phyloP scores from a whole-genome alignment of 2,113 vertebrate genomes.

The Dipodomys stephensi region DNA sequence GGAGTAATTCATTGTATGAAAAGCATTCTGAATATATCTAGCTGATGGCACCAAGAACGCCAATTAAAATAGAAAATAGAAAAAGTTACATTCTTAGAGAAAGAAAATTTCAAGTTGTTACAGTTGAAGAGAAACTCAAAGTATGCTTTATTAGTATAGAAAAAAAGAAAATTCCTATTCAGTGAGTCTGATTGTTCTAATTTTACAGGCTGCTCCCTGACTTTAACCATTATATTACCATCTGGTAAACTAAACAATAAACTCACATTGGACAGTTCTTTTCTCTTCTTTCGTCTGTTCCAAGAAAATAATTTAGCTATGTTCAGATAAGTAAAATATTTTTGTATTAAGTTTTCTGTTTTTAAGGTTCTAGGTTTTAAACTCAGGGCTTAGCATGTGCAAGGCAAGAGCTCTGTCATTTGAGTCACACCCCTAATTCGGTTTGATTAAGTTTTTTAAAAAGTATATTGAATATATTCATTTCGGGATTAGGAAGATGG shows the following conservation, averaged over 20 bases:
- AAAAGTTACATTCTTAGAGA: slow-evolving; percentile 13
- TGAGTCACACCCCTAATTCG: not conserved
- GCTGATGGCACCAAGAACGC: slow-evolving; percentile 39
- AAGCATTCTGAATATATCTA: slow-evolving; percentile 52
- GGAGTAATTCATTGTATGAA: slow-evolving; percentile 34
- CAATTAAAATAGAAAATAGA: slow-evolving; percentile 51
- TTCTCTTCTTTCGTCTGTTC: slow-evolving; percentile 30
- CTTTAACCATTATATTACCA: slow-evolving; percentile 52
- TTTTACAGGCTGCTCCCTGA: not conserved
- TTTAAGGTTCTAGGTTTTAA: too few relatives aligned
- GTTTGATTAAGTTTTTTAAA: slow-evolving; percentile 2
- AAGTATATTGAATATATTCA: not conserved
- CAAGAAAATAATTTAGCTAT: slow-evolving; percentile 34
- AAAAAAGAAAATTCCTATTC: not conserved
- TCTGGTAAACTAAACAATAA: slow-evolving; percentile 49
- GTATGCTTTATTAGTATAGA: slow-evolving; percentile 33
- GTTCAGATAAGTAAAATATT: not conserved
- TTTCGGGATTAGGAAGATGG: slow-evolving; percentile 15
- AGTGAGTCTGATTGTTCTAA: slow-evolving; percentile 36
- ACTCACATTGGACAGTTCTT: not conserved
- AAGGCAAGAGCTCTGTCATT: too few relatives aligned
- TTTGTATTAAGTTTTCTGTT: too few relatives aligned
- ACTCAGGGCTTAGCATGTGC: too few relatives aligned
- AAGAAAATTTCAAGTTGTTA: slow-evolving; percentile 33
- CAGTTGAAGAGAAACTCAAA: slow-evolving; percentile 37